Evolutionary conservation across 2,113 vertebrate genomes (phyloP), one percentile per base, ranked within the genome.

Genomic region (Coreoperca whiteheadi): DNA sequence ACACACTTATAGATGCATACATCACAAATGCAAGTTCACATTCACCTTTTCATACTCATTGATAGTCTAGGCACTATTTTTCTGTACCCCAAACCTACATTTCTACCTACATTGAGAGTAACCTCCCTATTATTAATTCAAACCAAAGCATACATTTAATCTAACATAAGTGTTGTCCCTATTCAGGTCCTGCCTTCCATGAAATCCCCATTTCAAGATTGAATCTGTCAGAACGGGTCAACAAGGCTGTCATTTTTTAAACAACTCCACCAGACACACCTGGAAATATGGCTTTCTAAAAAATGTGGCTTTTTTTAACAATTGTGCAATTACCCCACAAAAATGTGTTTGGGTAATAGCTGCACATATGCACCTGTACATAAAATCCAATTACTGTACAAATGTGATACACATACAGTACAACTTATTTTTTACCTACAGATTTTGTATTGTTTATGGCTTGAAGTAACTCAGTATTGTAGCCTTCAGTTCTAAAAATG

Each of bases 11-110:
- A 25, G 28, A 25, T 54, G 5, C 23, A 28, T 71, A 56, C 5
- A 37, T 23, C 60, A 72, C n/a, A 28, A 12, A 43, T 8, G 12
- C 34, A 57, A 57, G 32, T 63, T 63, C 30, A 9, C 59, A 21
- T 20, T 37, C 18, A 12, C 9, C 32, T 63, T 63, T 37, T 37
- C 10, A 64, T 59, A 30, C 18, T 46, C 37, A 57, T 57, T 57
- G 53, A 18, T 56, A 73, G 37, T 59, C 16, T 21, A 30, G 37
- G 59, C 54, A 59, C 39, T 59, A n/a, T n/a, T 74, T 48, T 60
- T 23, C 37, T 60, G 46, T 59, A 41, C 51, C 16, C 34, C 37
- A 57, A 41, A 30, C 39, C 18, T 43, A 6, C 16, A 25, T 20
- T 39, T 2, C 20, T 23, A 14, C 8, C 16, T 73, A 73, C n/a